phyloP scores from a whole-genome alignment of 2,113 vertebrate genomes.

The Spheniscus mendiculus region DNA sequence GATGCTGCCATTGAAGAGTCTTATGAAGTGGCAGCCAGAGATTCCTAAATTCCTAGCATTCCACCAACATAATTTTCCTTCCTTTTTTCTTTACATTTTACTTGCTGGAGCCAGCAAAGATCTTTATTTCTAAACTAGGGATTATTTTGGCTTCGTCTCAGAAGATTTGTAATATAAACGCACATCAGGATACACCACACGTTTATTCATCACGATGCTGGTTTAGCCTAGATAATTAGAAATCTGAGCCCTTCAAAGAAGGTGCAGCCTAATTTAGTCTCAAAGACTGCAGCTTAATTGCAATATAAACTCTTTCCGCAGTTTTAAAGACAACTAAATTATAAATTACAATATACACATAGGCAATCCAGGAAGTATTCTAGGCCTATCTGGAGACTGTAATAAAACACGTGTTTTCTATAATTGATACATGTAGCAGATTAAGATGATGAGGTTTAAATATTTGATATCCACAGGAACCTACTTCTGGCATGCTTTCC shows the following conservation, averaged over 20 bases:
- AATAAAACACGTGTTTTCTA: background rate
- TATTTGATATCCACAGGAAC: background rate
- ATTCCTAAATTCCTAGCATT: background rate
- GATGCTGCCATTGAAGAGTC: background rate
- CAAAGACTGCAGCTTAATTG: conserved; percentile 43
- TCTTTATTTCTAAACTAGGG: conserved; percentile 14
- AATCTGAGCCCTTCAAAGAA: background rate
- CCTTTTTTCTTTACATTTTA: background rate
- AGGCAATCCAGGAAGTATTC: background rate
- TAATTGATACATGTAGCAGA: background rate
- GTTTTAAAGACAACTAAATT: conserved; percentile 22
- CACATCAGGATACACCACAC: background rate
- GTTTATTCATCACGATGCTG: background rate
- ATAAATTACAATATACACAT: background rate
- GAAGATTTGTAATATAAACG: background rate
- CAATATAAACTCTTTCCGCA: conserved; percentile 26
- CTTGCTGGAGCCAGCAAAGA: conserved; percentile 21
- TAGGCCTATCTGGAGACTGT: background rate
- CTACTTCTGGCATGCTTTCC: background rate
- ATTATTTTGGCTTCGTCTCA: background rate
- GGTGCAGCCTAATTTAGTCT: conserved; percentile 6
- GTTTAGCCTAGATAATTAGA: conserved; percentile 1
- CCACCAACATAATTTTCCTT: background rate
- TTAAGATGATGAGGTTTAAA: background rate
- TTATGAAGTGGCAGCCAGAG: background rate